These are phyloP conservation scores for Mustelus asterias DNA, from an alignment of 2,113 vertebrate genomes.

Conservation along the genomic window DNA sequence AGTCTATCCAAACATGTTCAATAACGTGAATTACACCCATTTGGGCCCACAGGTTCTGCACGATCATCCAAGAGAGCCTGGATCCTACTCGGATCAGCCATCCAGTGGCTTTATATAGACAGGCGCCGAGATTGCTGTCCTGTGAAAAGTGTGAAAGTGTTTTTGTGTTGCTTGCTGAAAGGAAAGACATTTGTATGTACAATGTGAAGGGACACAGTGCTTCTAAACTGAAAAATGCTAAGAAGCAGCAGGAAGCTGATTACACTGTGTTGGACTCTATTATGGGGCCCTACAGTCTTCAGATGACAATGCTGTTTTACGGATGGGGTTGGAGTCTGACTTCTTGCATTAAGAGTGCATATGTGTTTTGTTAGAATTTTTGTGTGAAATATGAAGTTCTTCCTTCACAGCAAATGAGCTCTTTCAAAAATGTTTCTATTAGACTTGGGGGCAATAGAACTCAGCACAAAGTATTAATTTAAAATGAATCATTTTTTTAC, in stretches of 20 bases:
- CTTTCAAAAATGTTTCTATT: not conserved
- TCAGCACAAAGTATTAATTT: not conserved
- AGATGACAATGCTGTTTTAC: not conserved
- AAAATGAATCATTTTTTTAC: not conserved
- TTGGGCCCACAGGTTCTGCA: constrained; percentile 52
- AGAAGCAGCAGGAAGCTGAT: constrained; percentile 45
- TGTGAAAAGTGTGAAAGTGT: not conserved
- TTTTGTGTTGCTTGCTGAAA: constrained; percentile 40
- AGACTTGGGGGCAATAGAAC: not conserved
- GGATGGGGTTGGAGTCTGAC: constrained; percentile 43
- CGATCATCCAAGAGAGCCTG: constrained; percentile 52
- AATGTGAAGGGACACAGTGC: constrained; percentile 39
- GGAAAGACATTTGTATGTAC: constrained; percentile 40
- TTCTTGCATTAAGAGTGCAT: constrained; percentile 41
- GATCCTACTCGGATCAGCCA: constrained; percentile 59
- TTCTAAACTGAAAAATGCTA: constrained; percentile 42
- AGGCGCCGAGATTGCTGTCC: constrained; percentile 36
- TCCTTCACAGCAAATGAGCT: constrained; percentile 20
- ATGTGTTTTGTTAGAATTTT: not conserved
- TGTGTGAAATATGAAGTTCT: constrained; percentile 5
- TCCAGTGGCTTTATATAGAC: constrained; percentile 57
- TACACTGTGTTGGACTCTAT: constrained; percentile 49
- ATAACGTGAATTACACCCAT: constrained; percentile 48
- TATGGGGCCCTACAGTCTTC: constrained; percentile 12
- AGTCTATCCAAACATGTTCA: constrained; percentile 53